A percentile compares a stretch with the other conserved stretches of the same genome.
Conservation (phyloP, 2,888 invertebrate genomes). For the Pandemis heparana region DNA sequence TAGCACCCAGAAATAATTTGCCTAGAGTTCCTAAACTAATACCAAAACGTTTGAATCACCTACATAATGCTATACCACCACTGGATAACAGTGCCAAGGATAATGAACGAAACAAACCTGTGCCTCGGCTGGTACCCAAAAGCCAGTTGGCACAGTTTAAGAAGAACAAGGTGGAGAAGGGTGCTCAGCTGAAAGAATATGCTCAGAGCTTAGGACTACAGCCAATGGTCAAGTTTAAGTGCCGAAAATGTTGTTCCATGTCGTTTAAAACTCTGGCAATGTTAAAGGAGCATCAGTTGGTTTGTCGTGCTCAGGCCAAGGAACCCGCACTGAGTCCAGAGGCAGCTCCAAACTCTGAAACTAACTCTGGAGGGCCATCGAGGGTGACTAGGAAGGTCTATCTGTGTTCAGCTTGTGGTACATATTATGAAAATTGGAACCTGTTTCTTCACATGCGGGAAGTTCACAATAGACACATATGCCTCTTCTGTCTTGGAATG, state of each 20-base stretch:
- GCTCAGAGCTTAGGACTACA: constrained; percentile 90
- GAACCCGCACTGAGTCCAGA: constrained; percentile 76
- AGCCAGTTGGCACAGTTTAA: constrained; percentile 78
- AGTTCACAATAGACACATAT: constrained; percentile 92
- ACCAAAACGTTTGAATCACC: constrained; percentile 70
- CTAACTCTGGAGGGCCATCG: constrained; percentile 75
- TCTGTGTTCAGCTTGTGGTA: constrained; percentile 92
- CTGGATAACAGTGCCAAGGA: constrained; percentile 58
- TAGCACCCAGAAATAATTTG: constrained; percentile 53
- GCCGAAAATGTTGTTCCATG: constrained; percentile 89
- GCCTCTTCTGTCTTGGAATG: constrained; percentile 93
- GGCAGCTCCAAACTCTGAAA: constrained; percentile 67
- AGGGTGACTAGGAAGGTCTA: constrained; percentile 92
- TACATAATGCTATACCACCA: constrained; percentile 72
- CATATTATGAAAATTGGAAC: constrained; percentile 95
- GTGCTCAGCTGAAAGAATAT: constrained; percentile 85
- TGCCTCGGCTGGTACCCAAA: constrained; percentile 80
- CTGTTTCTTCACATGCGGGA: constrained; percentile 94
- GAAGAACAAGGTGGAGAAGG: constrained; percentile 78
- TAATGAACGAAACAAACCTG: constrained; percentile 77
- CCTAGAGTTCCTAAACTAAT: constrained; percentile 76
- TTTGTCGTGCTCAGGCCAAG: constrained; percentile 84
- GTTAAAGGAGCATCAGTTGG: constrained; percentile 89
- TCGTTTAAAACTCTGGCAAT: constrained; percentile 88
- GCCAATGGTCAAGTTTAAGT: constrained; percentile 90